Evolutionary conservation across 2,888 invertebrate species (phyloP).

Genomic region (Conops quadrifasciatus): DNA sequence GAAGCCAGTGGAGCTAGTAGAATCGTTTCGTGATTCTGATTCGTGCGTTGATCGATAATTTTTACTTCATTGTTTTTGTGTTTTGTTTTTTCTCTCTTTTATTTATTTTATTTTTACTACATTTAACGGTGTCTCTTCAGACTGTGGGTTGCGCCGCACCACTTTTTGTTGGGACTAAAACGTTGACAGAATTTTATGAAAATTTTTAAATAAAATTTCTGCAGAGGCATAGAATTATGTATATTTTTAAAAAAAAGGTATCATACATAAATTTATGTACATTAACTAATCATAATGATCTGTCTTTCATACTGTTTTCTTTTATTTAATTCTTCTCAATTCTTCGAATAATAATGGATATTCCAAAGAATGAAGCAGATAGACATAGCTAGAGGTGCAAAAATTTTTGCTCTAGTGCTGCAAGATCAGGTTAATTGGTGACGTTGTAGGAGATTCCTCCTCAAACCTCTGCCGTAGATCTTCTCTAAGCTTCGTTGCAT

Average conservation of each 20-base stretch:
- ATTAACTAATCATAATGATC: too few relatives aligned
- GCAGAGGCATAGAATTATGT: background rate
- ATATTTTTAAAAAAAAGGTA: conserved; percentile 8
- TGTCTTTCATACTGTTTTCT: too few relatives aligned
- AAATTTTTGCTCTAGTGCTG: too few relatives aligned
- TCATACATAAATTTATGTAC: too few relatives aligned
- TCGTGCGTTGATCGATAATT: conserved; percentile 10
- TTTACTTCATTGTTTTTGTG: conserved; percentile 11
- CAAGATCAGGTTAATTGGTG: too few relatives aligned
- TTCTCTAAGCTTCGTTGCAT: too few relatives aligned
- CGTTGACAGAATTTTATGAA: background rate
- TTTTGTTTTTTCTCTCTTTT: background rate
- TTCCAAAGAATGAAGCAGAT: too few relatives aligned
- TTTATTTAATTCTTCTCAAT: too few relatives aligned
- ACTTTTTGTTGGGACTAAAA: background rate
- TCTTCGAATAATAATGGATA: too few relatives aligned
- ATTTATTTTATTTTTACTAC: background rate
- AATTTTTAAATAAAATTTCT: background rate
- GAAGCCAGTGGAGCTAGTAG: background rate
- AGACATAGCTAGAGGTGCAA: too few relatives aligned
- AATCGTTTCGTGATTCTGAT: background rate
- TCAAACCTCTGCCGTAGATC: too few relatives aligned
- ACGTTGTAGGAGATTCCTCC: too few relatives aligned
- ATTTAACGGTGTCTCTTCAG: background rate
- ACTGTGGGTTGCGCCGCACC: background rate